Base-by-base conservation (phyloP, 2,113 vertebrate genomes). In the Petrocephalus microphthalmus region DNA sequence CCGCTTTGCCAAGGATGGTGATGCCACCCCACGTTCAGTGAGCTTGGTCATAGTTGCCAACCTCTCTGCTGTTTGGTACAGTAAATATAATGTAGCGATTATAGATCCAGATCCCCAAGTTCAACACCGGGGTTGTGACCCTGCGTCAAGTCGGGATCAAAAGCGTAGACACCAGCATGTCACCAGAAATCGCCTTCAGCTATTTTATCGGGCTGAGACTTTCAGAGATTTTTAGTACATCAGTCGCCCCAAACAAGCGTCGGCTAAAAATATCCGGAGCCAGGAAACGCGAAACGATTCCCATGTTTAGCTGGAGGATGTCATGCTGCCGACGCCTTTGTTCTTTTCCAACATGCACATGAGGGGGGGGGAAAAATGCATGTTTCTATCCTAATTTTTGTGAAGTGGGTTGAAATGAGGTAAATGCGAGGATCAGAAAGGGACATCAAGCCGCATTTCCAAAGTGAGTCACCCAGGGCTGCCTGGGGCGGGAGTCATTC, bases 361-460 rank as follows among this genome's bases (percentile, higher is more conserved):
- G 29, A 15, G 0, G 15, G 45, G 37, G 29, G 57, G 33, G 33
- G 3, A 49, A 17, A 17, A 54, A 17, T 2, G 5, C 71, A 78
- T 83, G 42, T 49, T 83, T 83, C 81, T 83, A 42, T 49, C 19
- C 22, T 47, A 83, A 83, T 83, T 49, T 49, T 49, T 49, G 81
- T 83, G 37, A 83, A 83, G 81, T 19, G 45, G 20, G 81, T 83
- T 49, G 81, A 83, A 83, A 83, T 25, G 81, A 47, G 81, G 81
- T 83, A 49, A 71, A 60, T 87, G 86, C 19, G 25, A 45, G 20
- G 22, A 33, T 45, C 19, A 71, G 49, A 25, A 47, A 37, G 7
- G 20, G 20, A 71, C 17, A 42, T 56, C 33, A 71, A 60, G 60
- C 57, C 2, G 60, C 33, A 71, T 67, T 87, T 47, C 33, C n/a